Percentiles rank a stretch among this genome's conserved stretches.
These are phyloP conservation scores for Caenorhabditis drosophilae DNA, from an alignment of 2,888 invertebrate species.

Conservation along the genomic window DNA sequence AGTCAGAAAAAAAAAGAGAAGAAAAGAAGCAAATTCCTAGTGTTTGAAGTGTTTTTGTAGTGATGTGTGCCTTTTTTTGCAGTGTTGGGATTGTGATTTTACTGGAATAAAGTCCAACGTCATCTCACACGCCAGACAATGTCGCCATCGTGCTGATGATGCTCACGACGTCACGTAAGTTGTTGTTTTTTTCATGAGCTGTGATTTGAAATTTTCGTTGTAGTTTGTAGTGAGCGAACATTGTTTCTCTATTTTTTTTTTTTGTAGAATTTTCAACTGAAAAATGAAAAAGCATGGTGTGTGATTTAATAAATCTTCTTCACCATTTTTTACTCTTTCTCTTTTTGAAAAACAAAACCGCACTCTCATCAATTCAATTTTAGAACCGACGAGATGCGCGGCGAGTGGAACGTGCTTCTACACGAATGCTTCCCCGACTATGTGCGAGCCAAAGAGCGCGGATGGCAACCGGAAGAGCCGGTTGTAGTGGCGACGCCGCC, in stretches of 20 bases:
- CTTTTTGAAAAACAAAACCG: no score
- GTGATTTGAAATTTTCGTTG: slow-evolving; percentile 10
- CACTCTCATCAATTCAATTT: no score
- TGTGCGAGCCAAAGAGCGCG: slow-evolving; percentile 49
- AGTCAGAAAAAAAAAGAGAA: no score
- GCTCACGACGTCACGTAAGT: slow-evolving; percentile 51
- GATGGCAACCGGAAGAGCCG: slow-evolving; percentile 42
- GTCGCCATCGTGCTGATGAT: slow-evolving; percentile 43
- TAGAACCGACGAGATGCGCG: slow-evolving; percentile 52
- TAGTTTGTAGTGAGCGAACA: slow-evolving; percentile 4
- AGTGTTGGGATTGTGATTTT: slow-evolving; percentile 54
- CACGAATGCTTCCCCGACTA: slow-evolving; percentile 54
- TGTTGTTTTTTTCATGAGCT: neutral
- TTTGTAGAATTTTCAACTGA: no score
- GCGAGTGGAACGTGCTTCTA: slow-evolving; percentile 47
- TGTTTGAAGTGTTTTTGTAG: no score
- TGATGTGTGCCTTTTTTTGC: no score
- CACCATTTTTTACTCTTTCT: no score
- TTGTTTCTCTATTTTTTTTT: neutral
- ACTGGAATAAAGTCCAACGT: slow-evolving; percentile 52
- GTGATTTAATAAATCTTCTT: no score
- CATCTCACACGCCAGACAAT: slow-evolving; percentile 49
- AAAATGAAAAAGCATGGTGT: no score
- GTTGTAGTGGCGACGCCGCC: neutral
- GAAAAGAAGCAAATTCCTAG: no score